Evolutionary conservation across 2,888 invertebrate genomes (phyloP), one percentile per base, ranked within the genome.

Genomic region (Drosophila monieri): DNA sequence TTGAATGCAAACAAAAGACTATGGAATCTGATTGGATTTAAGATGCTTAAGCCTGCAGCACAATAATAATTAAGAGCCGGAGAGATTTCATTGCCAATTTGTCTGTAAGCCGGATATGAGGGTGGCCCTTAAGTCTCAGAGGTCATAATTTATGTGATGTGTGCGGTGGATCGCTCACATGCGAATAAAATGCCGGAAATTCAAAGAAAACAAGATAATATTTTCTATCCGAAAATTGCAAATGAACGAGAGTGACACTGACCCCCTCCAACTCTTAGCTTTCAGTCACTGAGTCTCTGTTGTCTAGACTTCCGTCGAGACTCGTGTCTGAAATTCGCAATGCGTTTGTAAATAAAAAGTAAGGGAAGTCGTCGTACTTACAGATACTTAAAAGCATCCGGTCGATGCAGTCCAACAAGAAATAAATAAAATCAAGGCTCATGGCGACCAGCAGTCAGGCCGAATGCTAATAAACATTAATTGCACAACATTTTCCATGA

Each of bases 391-490:
- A 83, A 59, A 64, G 74, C 84, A 77, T 79, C 88, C 88, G 84
- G 71, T 39, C 52, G 51, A n/a, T 74, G 62, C 51, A 59, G 49
- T 14, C 30, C 15, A 35, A 15, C 25, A 5, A 49, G 37, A 30
- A 46, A 37, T 49, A 49, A 15, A 37, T n/a, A 8, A 15, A 21
- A 18, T 12, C 15, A 41, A 12, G 25, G 37, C 21, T 53, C 41
- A 70, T 62, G 56, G 65, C 70, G 69, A 53, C 64, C 72, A 65
- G 6, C 67, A 61, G 67, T 67, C 83, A 58, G 56, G 43, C 59
- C 77, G 66, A 80, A 80, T 59, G 72, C 83, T 84, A 85, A 84
- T 85, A 85, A 88, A 88, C 86, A 86, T 88, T 83, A 88, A 84
- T 84, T 85, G 80, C 79, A 73, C 62, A 57, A 74, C 64, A 57